Conservation (phyloP, 1,140 invertebrate genomes). For the Heterodera carotae region DNA sequence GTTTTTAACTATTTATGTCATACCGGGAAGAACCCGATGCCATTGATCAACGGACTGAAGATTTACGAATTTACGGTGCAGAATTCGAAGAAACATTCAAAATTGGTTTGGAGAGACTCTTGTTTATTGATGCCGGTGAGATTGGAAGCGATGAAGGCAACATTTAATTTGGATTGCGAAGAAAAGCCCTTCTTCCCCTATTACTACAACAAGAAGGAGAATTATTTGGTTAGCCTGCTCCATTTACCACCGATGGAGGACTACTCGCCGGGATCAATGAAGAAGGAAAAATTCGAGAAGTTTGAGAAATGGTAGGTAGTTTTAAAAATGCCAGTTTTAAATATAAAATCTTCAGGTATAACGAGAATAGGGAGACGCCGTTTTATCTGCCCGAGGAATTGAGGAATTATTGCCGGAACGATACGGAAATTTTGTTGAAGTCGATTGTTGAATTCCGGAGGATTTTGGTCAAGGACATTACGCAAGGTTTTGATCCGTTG, state of each 20-base stretch:
- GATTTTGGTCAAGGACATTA: not conserved
- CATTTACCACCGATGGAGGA: not conserved
- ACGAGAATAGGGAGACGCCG: not conserved
- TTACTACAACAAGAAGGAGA: not conserved
- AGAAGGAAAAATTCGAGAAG: not conserved
- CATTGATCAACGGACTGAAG: not conserved
- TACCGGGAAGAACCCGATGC: not conserved
- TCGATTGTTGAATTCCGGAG: not conserved
- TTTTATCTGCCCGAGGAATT: constrained; percentile 9
- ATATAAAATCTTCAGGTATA: not conserved
- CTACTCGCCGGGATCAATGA: constrained; percentile 1
- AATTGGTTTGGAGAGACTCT: not conserved
- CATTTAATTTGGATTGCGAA: constrained; percentile 5
- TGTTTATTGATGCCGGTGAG: not conserved
- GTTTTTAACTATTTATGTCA: not conserved
- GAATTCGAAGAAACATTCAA: constrained; percentile 1
- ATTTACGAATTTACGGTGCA: constrained; percentile 4
- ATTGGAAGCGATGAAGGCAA: not conserved
- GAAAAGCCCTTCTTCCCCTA: not conserved
- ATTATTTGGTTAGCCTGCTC: not conserved
- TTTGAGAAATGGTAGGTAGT: not conserved
- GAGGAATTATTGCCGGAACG: constrained; percentile 14
- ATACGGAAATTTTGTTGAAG: constrained; percentile 1
- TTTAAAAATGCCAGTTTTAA: not conserved
- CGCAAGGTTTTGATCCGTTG: not conserved